Evolutionary conservation across 2,888 invertebrate genomes (phyloP), one percentile per base, ranked within the genome.

Genomic region (Cremastobaeus sp.): DNA sequence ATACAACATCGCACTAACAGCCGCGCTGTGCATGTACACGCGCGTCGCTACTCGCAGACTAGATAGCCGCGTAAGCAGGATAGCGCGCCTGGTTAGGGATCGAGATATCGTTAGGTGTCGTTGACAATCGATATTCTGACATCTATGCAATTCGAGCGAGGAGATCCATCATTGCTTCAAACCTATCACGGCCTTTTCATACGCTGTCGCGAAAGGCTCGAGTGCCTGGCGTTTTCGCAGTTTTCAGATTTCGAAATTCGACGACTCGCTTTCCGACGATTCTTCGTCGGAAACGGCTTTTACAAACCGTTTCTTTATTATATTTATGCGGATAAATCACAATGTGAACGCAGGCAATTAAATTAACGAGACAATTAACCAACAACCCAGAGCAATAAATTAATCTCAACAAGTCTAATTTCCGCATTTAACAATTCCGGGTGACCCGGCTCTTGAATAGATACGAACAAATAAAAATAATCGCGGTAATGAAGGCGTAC

Each of bases 71-170:
- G 45, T 59, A 57, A 72, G 65, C 52, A 54, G 50, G 37, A 54
- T 47, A 21, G 30, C 57, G 48, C 39, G 54, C 43, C 34, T 48
- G 62, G 66, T 60, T 74, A 55, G 68, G 74, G 74, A 81, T 80
- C 81, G 74, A 76, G 81, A 79, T 81, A 81, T 75, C 66, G 45
- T 66, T 69, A 70, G 59, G 60, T 47, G 72, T 12, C 76, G 47
- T 55, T 74, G 71, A 76, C 77, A 76, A 81, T 80, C 82, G 82
- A 81, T 81, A 78, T 76, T 77, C 76, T 74, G 79, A 80, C 78
- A 78, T 80, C 81, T 78, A 72, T 73, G 60, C 54, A 25, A 77
- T 81, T 80, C 80, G 78, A 57, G 76, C 77, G 30, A 59, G 77
- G 76, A 80, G 77, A 76, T 77, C 75, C 78, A 68, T 77, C 76